Evolutionary conservation across 2,113 vertebrate species (phyloP), one percentile per base, ranked within the genome.

Genomic region (Prionailurus viverrinus): DNA sequence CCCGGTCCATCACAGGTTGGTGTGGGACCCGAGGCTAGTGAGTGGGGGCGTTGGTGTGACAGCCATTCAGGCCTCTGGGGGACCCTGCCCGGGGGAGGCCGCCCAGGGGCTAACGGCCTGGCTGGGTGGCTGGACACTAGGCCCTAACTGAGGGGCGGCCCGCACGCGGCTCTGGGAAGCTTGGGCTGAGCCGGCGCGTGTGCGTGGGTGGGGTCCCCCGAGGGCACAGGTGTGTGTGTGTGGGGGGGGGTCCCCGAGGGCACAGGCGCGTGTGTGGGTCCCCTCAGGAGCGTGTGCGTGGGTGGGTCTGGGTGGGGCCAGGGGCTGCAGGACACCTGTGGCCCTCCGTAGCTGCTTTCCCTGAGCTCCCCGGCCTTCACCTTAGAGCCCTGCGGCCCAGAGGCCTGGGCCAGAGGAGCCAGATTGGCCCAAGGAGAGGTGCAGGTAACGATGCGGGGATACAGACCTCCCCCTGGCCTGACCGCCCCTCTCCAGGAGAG

Each of bases 91-190:
- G 6, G 2, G 19, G 36, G 6, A 3, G 19, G 36, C 41, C 55
- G 79, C 76, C 61, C 45, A 1, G n/a, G 45, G 14, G 23, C 74
- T 18, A 0, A 3, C 18, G 27, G 39, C 76, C 80, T 23, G 76
- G 41, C 53, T 31, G 21, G 53, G 80, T 16, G 14, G 27, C n/a
- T 11, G 11, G 81, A 80, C 29, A 33, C 0, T 3, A 4, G 79
- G 31, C 27, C 63, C 21, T 3, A n/a, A 21, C 39, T 29, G 18
- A 11, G 8, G 13, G 31, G 36, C 71, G 39, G 65, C 48, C 76
- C 73, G 2, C 7, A 9, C 0, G 0, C n/a, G 33, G 39, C 65
- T 29, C 1, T 0, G 2, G 61, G 53, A 51, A 41, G 80, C 14
- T 12, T 0, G 31, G 79, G 14, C 61, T 19, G 83, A 39, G 48